These are phyloP conservation scores for Semibalanus balanoides DNA, from an alignment of 1,140 invertebrate species.

Conservation along the genomic window DNA sequence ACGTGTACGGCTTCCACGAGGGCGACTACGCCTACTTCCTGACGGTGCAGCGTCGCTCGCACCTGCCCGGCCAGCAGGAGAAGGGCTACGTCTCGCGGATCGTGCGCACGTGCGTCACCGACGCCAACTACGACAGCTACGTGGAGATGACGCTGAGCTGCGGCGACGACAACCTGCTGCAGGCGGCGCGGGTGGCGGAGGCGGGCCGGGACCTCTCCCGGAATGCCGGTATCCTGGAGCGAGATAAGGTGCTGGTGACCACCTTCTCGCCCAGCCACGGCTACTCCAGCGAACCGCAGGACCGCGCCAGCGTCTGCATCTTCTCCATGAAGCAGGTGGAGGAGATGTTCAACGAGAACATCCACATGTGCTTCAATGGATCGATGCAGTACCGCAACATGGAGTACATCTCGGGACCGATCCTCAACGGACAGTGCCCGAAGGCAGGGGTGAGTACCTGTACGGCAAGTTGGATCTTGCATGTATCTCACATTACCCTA, in stretches of 20 bases:
- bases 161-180: slow-evolving; percentile 64
- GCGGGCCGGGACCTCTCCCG: slow-evolving; percentile 65
- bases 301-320: slow-evolving; percentile 64
- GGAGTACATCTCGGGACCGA: slow-evolving; percentile 82
- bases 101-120: slow-evolving; percentile 83
- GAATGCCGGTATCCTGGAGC: slow-evolving; percentile 56
- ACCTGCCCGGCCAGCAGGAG: slow-evolving; percentile 62
- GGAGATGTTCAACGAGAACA: slow-evolving; percentile 85
- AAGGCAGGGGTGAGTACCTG: not conserved
- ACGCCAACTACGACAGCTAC: slow-evolving; percentile 83
- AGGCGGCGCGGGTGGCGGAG: slow-evolving; percentile 70
- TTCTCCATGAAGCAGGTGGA: slow-evolving; percentile 65
- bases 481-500: not conserved
- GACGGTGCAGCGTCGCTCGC: slow-evolving; percentile 82
- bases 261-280: slow-evolving; percentile 72
- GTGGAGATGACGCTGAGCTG: slow-evolving; percentile 45
- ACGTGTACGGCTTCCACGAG: slow-evolving; percentile 89
- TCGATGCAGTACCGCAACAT: slow-evolving; percentile 79
- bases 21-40: slow-evolving; percentile 90
- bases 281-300: slow-evolving; percentile 39
- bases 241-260: slow-evolving; percentile 61
- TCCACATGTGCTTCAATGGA: slow-evolving; percentile 92
- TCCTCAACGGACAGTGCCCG: slow-evolving; percentile 77
- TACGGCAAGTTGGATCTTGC: not conserved
- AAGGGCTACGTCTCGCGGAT: slow-evolving; percentile 75